A percentile compares a stretch with the other conserved stretches of the same genome.
phyloP scores from a whole-genome alignment of 2,113 vertebrate genomes.

The Cavia porcellus region DNA sequence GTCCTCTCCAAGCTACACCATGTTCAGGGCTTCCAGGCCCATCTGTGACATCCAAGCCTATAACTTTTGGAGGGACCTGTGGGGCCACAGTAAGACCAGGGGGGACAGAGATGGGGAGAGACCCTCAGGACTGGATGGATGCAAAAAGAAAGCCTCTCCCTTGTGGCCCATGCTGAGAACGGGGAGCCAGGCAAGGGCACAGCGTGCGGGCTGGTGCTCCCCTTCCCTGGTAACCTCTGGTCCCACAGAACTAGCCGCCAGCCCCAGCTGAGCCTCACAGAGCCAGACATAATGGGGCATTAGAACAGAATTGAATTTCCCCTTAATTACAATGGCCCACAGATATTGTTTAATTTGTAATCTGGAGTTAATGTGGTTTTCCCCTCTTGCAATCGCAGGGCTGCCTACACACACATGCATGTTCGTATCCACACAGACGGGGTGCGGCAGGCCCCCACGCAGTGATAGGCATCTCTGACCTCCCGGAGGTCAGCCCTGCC shows the following conservation, averaged over 20 bases:
- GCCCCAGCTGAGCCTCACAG: background rate
- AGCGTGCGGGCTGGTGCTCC: accelerated
- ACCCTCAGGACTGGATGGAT: background rate
- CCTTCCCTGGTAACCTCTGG: background rate
- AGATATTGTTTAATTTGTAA: constrained; percentile 73
- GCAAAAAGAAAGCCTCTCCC: background rate
- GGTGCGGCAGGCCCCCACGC: background rate
- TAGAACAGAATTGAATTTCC: constrained; percentile 68
- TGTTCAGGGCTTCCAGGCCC: background rate
- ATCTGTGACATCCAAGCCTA: background rate
- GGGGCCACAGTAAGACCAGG: accelerated
- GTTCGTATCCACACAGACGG: background rate
- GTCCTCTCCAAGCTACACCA: background rate
- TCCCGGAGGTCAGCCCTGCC: accelerated
- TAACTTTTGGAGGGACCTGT: background rate
- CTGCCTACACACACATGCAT: background rate
- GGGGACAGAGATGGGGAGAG: background rate
- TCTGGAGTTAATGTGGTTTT: constrained; percentile 73
- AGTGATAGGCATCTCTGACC: background rate
- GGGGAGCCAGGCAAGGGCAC: background rate
- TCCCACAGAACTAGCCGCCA: constrained; percentile 51
- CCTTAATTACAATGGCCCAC: constrained; percentile 76
- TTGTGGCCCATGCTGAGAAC: background rate
- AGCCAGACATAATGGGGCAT: constrained; percentile 64
- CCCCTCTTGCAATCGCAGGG: background rate